Base-by-base conservation (phyloP, 2,797 vertebrate species). In the Lycodopsis pacificus region DNA sequence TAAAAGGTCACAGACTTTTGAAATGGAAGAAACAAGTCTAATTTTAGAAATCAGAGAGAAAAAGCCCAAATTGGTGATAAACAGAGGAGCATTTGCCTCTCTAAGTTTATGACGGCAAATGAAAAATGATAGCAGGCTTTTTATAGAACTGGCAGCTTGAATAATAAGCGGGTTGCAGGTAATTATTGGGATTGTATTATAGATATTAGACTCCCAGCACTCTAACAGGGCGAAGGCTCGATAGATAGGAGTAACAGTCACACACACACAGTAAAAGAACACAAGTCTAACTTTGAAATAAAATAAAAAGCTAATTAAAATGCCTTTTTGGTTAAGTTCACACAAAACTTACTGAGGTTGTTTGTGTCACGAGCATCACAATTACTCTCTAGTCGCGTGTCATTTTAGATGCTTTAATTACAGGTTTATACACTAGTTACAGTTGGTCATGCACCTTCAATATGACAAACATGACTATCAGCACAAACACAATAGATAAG, bases 381-480 rank as follows among this genome's bases (percentile, higher is more conserved):
- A 53, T 13, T 22, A 30, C 27, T 19, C 20, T n/a, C 59, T 7
- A n/a, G 30, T 51, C 22, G 20, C 25, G 36, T 51, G 25, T 40
- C 58, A 56, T 66, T 53, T 61, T 48, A 72, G 51, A 77, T 51
- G 56, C 30, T 70, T 75, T 70, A 73, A 84, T 86, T 76, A 40
- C 7, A 80, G 34, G 44, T 79, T 68, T 46, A 61, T 32, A 57
- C 72, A 73, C 38, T 25, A 19, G 57, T n/a, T 68, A 82, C 73
- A 74, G 69, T 71, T 71, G 59, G 49, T 78, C 76, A 58, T 53
- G 63, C 51, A 80, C 34, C 48, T 76, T 1, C 10, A 72, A 66
- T 54, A 44, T 32, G 38, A 67, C 67, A 4, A 34, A 22, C 10
- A 48, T 64, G 19, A 67, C 48, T 17, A 77, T 71, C 59, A 66